phyloP scores from a whole-genome alignment of 2,113 vertebrate genomes.

The Apeltes quadracus region DNA sequence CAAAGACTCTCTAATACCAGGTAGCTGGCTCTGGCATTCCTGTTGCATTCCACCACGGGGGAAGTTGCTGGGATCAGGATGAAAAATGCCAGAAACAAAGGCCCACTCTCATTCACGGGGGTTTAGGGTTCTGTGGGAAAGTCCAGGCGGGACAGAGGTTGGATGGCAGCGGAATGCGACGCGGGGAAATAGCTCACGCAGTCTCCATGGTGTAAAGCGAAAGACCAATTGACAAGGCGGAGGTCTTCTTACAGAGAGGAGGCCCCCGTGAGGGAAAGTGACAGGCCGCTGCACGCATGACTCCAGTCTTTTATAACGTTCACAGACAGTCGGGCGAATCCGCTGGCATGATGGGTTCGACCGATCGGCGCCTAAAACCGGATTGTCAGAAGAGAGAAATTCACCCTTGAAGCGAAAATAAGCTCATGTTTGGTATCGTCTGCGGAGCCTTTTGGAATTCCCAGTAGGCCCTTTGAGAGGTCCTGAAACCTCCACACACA shows the following conservation, averaged over 20 bases:
- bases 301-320: slow-evolving; percentile 29
- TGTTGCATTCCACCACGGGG: slow-evolving; percentile 78
- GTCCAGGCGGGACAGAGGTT: slow-evolving; percentile 75
- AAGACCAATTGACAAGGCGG: slow-evolving; percentile 69
- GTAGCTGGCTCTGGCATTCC: slow-evolving; percentile 80
- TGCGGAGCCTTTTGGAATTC: not conserved
- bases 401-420: not conserved
- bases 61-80: slow-evolving; percentile 80
- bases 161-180: slow-evolving; percentile 78
- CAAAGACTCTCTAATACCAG: slow-evolving; percentile 80
- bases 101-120: slow-evolving; percentile 79
- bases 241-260: slow-evolving; percentile 66
- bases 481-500: not conserved
- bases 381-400: not conserved
- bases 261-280: slow-evolving; percentile 48
- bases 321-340: slow-evolving; percentile 22
- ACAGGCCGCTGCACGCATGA: slow-evolving; percentile 33
- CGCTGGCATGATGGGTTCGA: not conserved
- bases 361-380: slow-evolving; percentile 1
- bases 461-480: no score
- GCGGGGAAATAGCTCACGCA: slow-evolving; percentile 69
- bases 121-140: slow-evolving; percentile 82
- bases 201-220: slow-evolving; percentile 65
- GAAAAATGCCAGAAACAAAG: slow-evolving; percentile 81
- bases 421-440: not conserved